Base-by-base conservation (phyloP, 2,797 vertebrate species). In the Mormyrops attenuatus region DNA sequence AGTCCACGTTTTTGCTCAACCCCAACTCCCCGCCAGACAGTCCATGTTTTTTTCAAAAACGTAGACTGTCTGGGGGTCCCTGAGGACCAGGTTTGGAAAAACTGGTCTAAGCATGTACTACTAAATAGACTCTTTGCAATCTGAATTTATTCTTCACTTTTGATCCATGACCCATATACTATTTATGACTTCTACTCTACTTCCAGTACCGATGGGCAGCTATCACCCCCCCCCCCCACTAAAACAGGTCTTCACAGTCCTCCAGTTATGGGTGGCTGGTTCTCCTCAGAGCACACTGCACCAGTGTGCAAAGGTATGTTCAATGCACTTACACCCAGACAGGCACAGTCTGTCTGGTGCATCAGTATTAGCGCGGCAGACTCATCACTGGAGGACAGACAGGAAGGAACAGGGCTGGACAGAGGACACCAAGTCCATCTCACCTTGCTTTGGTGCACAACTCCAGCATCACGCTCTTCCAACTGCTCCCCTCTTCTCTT, bases 351-450 rank as follows among this genome's bases (percentile, higher is more conserved):
- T 88, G 34, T 53, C 90, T 91, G 90, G 89, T 85, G 86, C 53
- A 91, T 93, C 92, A 66, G 92, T 92, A 93, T 93, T 93, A 93
- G 92, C 93, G 92, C 92, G 92, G 91, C 90, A 82, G 88, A 44
- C 34, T 92, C 92, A 91, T 93, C 93, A 93, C 49, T 22, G 90
- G 91, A 92, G 90, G 92, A 88, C 41, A 87, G 84, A 88, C 86
- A 30, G 85, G 90, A 66, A 89, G 0, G n/a, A 86, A n/a, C 47
- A 9, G 55, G 88, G 47, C 20, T 5, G 20, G 88, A 34, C 13
- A 41, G 73, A 77, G 87, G 30, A 17, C 26, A 26, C 26, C 63
- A 34, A 34, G 66, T 11, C 73, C 26, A 49, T 26, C 88, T 66
- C 41, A 89, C 88, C 88, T 89, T 85, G 38, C 4, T 63, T 30